Evolutionary conservation across 2,797 vertebrate species (phyloP).

Genomic region (Fistularia commersonii): DNA sequence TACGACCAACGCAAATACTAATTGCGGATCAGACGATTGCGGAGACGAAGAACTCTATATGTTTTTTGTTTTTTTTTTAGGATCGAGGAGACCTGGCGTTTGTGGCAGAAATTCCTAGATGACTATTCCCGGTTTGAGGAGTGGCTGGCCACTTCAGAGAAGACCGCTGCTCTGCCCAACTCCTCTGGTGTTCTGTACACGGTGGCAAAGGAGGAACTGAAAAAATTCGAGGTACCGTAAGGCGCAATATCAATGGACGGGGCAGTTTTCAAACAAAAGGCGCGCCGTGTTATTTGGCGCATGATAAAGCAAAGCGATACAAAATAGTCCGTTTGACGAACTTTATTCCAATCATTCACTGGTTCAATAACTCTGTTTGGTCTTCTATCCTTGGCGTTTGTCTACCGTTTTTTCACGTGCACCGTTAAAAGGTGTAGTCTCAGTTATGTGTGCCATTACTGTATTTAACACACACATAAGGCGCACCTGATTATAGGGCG

Average conservation of each 20-base stretch:
- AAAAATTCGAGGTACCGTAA: slow-evolving; percentile 88
- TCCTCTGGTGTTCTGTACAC: slow-evolving; percentile 96
- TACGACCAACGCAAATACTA: slow-evolving; percentile 40
- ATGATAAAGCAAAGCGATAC: too few species aligned
- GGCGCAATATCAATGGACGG: too few species aligned
- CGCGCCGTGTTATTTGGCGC: too few species aligned
- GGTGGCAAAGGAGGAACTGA: slow-evolving; percentile 94
- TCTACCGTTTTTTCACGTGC: too few species aligned
- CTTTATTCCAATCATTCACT: too few species aligned
- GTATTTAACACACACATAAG: too few species aligned
- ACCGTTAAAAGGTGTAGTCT: too few species aligned
- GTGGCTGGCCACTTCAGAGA: slow-evolving; percentile 89
- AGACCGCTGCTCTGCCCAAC: slow-evolving; percentile 89
- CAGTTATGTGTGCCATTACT: too few species aligned
- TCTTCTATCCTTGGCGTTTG: too few species aligned
- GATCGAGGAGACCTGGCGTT: slow-evolving; percentile 95
- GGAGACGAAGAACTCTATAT: background rate
- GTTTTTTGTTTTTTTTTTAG: slow-evolving; percentile 59
- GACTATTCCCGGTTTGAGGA: slow-evolving; percentile 92
- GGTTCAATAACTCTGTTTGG: too few species aligned
- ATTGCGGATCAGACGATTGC: background rate
- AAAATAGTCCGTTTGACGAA: too few species aligned
- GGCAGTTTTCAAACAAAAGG: background rate
- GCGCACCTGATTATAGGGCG: too few species aligned
- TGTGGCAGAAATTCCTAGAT: slow-evolving; percentile 98